phyloP scores from a whole-genome alignment of 2,797 vertebrate genomes.

The Chaetodon trifasciatus region DNA sequence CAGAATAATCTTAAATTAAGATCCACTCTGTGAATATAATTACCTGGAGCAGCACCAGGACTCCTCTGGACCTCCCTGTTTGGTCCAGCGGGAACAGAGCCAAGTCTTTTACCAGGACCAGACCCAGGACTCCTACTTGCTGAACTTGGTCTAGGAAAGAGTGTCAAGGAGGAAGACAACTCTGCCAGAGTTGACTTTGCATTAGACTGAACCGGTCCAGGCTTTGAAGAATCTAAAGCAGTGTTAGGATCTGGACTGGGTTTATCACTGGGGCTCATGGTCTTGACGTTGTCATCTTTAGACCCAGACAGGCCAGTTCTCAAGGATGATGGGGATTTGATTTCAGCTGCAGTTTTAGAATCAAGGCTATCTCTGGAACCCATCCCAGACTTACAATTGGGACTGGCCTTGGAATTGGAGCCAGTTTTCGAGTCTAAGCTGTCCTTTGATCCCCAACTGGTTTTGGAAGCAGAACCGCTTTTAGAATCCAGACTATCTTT shows the following conservation, averaged over 20 bases:
- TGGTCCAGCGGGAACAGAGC: slow-evolving; percentile 4
- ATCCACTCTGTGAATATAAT: background rate
- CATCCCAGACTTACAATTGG: slow-evolving; percentile 12
- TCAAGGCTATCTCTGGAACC: slow-evolving; percentile 36
- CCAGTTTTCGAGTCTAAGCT: slow-evolving; percentile 48
- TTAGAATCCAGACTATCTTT: slow-evolving; percentile 48
- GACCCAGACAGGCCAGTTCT: slow-evolving; percentile 6
- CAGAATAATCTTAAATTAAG: no score
- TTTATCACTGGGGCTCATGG: background rate
- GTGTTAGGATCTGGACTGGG: slow-evolving; percentile 10
- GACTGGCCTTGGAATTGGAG: slow-evolving; percentile 27
- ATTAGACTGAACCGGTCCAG: slow-evolving; percentile 6
- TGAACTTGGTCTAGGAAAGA: slow-evolving; percentile 25
- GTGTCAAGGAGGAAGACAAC: slow-evolving; percentile 15
- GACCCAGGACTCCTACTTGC: slow-evolving; percentile 29
- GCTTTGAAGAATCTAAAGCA: slow-evolving; percentile 10
- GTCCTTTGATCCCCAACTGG: slow-evolving; percentile 49
- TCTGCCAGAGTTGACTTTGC: slow-evolving; percentile 37
- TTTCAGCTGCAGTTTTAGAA: slow-evolving; percentile 15
- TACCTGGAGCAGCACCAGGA: slow-evolving; percentile 61
- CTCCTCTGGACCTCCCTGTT: slow-evolving; percentile 28
- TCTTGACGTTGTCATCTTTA: slow-evolving; percentile 27
- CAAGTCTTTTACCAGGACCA: slow-evolving; percentile 24
- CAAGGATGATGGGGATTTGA: slow-evolving; percentile 22
- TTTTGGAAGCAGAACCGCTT: slow-evolving; percentile 50